Evolutionary conservation across 2,888 invertebrate genomes (phyloP), one percentile per base, ranked within the genome.

Genomic region (Aelia acuminata): DNA sequence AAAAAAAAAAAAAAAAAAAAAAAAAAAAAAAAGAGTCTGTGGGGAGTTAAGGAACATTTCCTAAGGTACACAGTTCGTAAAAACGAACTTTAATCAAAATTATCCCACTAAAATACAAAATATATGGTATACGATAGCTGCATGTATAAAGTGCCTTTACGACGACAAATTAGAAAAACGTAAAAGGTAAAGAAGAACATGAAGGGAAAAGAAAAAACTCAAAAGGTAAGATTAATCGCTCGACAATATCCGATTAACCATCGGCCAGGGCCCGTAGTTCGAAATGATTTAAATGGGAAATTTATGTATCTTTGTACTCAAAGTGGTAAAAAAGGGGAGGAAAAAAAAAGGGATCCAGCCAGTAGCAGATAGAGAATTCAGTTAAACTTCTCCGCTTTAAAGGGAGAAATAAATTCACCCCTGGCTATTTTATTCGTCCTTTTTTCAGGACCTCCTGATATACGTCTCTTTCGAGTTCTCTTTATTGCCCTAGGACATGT

Each of bases 391-490:
- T 20, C 43, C 80, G 18, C 80, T 80, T 80, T 80, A 80, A 80
- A 80, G 80, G 80, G 80, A 43, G 80, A 80, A 80, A 80, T 43
- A 80, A 39, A 80, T 80, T 80, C 80, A 80, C n/a, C 43, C 8
- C n/a, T 20, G 80, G 80, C 43, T 80, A 43, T 43, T 80, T 80
- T 22, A 43, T 43, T 43, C 80, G 39, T 43, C n/a, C 20, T 43
- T 80, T 43, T 43, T 80, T 80, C 43, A 80, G 80, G 80, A 39
- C 8, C 43, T 43, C 22, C 43, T 39, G n/a, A 80, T 80, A 43
- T 43, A 80, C 43, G 39, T 39, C 80, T 80, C 39, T 39, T 80
- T 43, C 39, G 20, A 80, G 20, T 39, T 43, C 43, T 20, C 80
- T 80, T 80, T 80, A 80, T 43, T 80, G 43, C 63, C 31, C 63